Conservation (phyloP, 2,888 invertebrate species). For the Cylindroiulus punctatus region DNA sequence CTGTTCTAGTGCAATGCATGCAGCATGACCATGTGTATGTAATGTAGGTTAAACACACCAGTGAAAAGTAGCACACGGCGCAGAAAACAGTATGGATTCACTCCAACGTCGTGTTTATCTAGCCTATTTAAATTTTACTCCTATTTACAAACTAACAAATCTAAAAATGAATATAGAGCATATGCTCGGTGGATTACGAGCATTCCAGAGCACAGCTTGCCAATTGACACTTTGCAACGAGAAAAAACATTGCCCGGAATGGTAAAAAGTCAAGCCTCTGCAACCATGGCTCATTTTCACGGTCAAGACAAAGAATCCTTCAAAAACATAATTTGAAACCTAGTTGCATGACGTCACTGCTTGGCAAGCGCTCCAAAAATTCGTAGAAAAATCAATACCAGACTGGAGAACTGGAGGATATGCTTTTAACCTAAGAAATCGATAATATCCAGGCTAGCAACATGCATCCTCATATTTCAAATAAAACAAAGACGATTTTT, state of each 20-base stretch:
- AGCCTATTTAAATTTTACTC: not conserved
- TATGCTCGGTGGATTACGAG: not conserved
- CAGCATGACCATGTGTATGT: conserved; percentile 11
- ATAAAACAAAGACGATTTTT: not conserved
- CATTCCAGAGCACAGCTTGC: not conserved
- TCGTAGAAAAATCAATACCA: not conserved
- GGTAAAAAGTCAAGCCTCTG: not conserved
- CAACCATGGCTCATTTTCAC: not conserved
- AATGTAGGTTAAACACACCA: conserved; percentile 22
- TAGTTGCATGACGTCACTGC: not conserved
- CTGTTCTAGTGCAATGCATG: not conserved
- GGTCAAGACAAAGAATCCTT: conserved; percentile 6
- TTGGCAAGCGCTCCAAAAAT: not conserved
- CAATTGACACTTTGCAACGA: not conserved
- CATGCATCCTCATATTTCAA: conserved; percentile 2
- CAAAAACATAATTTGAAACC: not conserved
- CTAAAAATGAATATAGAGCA: not conserved
- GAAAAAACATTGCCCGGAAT: not conserved
- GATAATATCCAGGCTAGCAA: conserved; percentile 43
- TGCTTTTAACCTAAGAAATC: conserved; percentile 21
- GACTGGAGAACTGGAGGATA: conserved; percentile 13
- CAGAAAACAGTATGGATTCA: not conserved
- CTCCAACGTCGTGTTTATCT: not conserved
- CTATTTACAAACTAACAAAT: not conserved
- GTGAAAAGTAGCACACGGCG: not conserved